Conservation (phyloP, 1,140 invertebrate species). For the Formica selysi region DNA sequence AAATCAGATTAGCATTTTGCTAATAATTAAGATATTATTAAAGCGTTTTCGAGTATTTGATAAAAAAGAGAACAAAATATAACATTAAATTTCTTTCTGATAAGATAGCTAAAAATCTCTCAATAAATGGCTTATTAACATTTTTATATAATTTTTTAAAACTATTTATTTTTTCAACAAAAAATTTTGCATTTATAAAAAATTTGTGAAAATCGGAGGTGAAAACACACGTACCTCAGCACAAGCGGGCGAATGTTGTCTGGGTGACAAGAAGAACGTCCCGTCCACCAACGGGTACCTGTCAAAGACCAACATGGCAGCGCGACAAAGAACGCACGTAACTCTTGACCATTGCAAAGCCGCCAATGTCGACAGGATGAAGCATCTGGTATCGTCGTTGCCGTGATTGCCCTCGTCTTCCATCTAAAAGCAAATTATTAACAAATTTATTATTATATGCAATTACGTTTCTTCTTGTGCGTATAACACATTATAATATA, state of each 20-base stretch:
- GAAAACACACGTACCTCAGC: constrained; percentile 90
- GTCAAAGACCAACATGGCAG: constrained; percentile 96
- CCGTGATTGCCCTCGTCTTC: constrained; percentile 99
- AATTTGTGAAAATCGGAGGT: not conserved
- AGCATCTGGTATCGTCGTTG: constrained; percentile 98
- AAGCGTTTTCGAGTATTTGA: not conserved
- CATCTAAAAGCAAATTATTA: constrained; percentile 90
- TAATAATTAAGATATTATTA: not conserved
- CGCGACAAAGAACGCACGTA: constrained; percentile 95
- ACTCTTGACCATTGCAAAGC: constrained; percentile 94
- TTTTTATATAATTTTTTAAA: not conserved
- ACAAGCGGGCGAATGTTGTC: constrained; percentile 94
- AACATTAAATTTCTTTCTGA: not conserved
- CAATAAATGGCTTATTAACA: not conserved
- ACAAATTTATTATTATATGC: constrained; percentile 13
- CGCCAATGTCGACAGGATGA: constrained; percentile 96
- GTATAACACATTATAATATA: not conserved
- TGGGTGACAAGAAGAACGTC: constrained; percentile 98
- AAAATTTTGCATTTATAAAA: not conserved
- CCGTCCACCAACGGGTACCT: constrained; percentile 98
- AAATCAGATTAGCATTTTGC: no score
- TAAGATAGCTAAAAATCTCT: not conserved
- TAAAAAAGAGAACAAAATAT: no score
- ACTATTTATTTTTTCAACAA: not conserved
- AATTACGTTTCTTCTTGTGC: not conserved